phyloP scores from a whole-genome alignment of 1,140 invertebrate genomes.

The Caenorhabditis latens region DNA sequence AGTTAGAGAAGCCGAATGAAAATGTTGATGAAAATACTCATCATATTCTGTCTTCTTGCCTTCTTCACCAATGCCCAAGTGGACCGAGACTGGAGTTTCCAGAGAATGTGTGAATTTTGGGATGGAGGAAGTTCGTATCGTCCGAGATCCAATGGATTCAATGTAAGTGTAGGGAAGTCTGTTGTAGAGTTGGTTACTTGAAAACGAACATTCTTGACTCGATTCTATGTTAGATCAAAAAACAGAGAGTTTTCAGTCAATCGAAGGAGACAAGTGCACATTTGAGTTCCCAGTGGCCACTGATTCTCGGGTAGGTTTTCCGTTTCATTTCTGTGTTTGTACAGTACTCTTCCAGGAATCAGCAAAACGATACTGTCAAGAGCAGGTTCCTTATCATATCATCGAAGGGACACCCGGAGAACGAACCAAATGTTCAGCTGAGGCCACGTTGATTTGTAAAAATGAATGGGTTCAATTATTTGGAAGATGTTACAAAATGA shows the following conservation, averaged over 20 bases:
- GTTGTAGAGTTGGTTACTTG: no score
- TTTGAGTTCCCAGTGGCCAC: not conserved
- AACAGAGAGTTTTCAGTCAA: not conserved
- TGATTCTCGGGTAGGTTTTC: not conserved
- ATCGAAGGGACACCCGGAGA: no score
- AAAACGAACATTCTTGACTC: no score
- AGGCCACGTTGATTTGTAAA: not conserved
- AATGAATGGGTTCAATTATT: not conserved
- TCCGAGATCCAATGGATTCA: not conserved
- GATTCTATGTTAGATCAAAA: no score
- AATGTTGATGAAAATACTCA: not conserved
- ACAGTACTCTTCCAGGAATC: not conserved
- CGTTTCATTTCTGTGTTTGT: not conserved
- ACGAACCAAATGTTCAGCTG: not conserved
- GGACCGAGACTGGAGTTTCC: not conserved
- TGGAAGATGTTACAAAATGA: slow-evolving; percentile 5
- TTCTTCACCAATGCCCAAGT: not conserved
- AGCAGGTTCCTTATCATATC: not conserved
- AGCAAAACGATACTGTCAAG: not conserved
- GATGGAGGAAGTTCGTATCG: not conserved
- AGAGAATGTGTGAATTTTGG: not conserved
- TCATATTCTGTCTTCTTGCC: not conserved
- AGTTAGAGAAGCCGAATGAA: no score
- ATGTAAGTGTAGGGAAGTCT: no score
- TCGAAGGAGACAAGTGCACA: not conserved